Evolutionary conservation across 2,888 invertebrate species (phyloP).

Genomic region (Hydraecia micacea): DNA sequence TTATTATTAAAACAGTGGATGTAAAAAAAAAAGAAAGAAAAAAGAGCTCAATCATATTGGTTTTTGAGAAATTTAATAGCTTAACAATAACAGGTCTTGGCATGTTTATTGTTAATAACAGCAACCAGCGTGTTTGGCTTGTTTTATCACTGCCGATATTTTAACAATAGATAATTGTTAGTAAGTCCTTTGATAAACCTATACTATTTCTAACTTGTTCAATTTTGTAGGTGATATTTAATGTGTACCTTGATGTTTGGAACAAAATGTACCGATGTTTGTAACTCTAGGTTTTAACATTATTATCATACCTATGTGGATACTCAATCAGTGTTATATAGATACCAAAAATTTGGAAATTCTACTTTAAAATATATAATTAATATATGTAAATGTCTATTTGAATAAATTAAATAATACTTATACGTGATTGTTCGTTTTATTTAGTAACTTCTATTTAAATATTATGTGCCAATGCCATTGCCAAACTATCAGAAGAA

Average conservation of each 20-base stretch:
- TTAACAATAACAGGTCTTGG: constrained; percentile 56
- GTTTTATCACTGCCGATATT: constrained; percentile 88
- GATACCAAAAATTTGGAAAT: constrained; percentile 89
- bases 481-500: not conserved
- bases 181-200: constrained; percentile 89
- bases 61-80: constrained; percentile 66
- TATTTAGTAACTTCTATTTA: not conserved
- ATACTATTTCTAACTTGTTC: constrained; percentile 90
- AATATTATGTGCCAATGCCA: not conserved
- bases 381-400: constrained; percentile 89
- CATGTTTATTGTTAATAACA: constrained; percentile 70
- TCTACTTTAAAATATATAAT: constrained; percentile 85
- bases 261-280: constrained; percentile 85
- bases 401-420: constrained; percentile 89
- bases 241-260: constrained; percentile 88
- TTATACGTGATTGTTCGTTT: constrained; percentile 85
- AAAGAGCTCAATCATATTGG: constrained; percentile 66
- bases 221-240: constrained; percentile 90
- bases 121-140: constrained; percentile 82
- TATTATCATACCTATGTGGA: constrained; percentile 80
- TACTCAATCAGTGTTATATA: constrained; percentile 87
- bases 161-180: constrained; percentile 82
- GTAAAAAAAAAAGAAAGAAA: constrained; percentile 67
- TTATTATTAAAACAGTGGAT: constrained; percentile 72
- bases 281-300: constrained; percentile 84